Conservation (phyloP, 2,888 invertebrate genomes). For the Laothoe populi region DNA sequence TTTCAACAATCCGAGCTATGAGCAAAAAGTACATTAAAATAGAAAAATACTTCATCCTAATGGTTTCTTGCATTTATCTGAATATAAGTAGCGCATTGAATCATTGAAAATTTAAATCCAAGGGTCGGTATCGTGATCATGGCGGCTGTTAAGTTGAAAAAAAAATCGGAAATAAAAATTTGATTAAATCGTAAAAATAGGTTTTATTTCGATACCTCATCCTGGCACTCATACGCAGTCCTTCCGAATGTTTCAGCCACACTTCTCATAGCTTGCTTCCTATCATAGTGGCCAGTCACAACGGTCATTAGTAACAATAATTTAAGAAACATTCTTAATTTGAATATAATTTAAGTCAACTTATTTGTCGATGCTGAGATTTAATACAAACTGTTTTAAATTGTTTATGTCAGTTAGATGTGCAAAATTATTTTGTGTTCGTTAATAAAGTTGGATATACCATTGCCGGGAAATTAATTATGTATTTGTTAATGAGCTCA, state of each 20-base stretch:
- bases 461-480: conserved; percentile 7
- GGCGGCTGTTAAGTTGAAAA: background rate
- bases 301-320: background rate
- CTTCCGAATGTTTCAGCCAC: background rate
- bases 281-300: no score
- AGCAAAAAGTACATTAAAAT: no score
- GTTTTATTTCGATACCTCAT: no score
- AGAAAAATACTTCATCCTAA: no score
- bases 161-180: background rate
- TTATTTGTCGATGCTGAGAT: no score
- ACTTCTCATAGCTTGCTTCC: background rate
- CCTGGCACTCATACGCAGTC: background rate
- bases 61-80: no score
- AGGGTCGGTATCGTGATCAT: no score
- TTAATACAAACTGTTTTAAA: no score
- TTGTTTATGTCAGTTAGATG: no score
- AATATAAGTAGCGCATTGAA: no score
- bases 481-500: conserved; percentile 1
- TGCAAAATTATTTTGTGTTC: background rate
- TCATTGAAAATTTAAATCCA: no score
- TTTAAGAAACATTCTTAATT: background rate
- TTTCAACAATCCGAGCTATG: no score
- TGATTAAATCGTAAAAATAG: background rate
- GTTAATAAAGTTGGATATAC: background rate
- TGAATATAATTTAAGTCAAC: background rate